Conservation (phyloP, 1,140 invertebrate species). For the Belonocnema kinseyi region DNA sequence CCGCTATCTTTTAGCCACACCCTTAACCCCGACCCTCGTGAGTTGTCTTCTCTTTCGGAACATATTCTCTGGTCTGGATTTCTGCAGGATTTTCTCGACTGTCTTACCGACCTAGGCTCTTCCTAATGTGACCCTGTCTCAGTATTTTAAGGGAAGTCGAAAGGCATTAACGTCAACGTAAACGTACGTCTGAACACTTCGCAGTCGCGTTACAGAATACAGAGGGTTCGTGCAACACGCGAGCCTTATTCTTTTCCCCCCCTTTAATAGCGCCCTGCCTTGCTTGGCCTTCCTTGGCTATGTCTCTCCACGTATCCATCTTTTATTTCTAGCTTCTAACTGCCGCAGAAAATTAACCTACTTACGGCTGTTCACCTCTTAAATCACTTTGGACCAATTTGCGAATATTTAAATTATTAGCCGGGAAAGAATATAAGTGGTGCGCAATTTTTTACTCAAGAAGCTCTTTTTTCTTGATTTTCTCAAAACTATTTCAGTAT, state of each 20-base stretch:
- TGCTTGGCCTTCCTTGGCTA: too few species aligned
- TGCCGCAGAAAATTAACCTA: slow-evolving; percentile 27
- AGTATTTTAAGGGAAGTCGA: slow-evolving; percentile 45
- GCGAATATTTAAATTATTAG: slow-evolving; percentile 13
- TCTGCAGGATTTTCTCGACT: slow-evolving; percentile 41
- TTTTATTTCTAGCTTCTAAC: slow-evolving; percentile 31
- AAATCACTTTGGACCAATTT: slow-evolving; percentile 16
- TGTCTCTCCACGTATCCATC: slow-evolving; percentile 34
- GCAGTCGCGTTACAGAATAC: neutral
- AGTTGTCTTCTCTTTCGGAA: slow-evolving; percentile 15
- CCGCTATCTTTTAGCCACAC: slow-evolving; percentile 67
- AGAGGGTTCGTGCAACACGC: slow-evolving; percentile 29
- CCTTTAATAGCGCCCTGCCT: slow-evolving; percentile 26
- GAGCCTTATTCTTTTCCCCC: neutral
- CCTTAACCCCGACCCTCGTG: slow-evolving; percentile 40
- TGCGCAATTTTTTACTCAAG: neutral
- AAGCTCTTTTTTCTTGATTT: too few species aligned
- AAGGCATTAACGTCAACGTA: slow-evolving; percentile 50
- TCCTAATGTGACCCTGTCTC: slow-evolving; percentile 43
- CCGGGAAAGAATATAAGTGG: neutral
- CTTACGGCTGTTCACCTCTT: neutral
- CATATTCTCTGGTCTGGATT: slow-evolving; percentile 42
- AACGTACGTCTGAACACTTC: slow-evolving; percentile 12
- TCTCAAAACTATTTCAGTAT: too few species aligned
- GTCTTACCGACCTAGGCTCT: slow-evolving; percentile 39